Evolutionary conservation across 2,888 invertebrate genomes (phyloP), one percentile per base, ranked within the genome.

Genomic region (Anticlea derivata): DNA sequence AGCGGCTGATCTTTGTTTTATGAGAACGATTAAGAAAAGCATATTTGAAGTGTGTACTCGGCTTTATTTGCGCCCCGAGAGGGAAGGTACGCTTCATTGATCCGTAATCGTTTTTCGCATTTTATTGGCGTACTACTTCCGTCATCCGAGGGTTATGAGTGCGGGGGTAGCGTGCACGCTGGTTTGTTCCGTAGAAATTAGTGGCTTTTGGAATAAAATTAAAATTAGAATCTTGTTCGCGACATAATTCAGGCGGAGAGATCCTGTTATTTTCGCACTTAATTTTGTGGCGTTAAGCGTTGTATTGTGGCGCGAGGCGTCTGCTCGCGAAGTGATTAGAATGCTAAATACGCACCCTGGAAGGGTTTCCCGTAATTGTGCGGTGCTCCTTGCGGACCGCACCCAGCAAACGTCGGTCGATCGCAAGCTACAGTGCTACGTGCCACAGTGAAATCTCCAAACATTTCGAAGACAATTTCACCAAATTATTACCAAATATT

Each of bases 11-110:
- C 90, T 90, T 89, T 90, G 90, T 90, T 90, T 90, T 90, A 90
- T 87, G 90, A 89, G 90, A 89, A 89, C 90, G 90, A 90, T 90
- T 90, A 90, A 90, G 90, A 90, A 90, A 90, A 88, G 89, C 90
- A 90, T 90, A 90, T 90, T 90, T 89, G 88, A 86, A 90, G 89
- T 88, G 86, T 87, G 88, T 86, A 87, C 83, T 83, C 75, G 74
- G 85, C 82, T 83, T 87, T 90, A 88, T 88, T 89, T 88, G 86
- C 83, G 79, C 83, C 80, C 80, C 78, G 71, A 80, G 83, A 84
- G 89, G 88, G 85, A 81, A 84, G 73, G 73, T 73, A 82, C 79
- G 90, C 88, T 86, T 89, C 90, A 90, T 90, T 90, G 90, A 84
- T 86, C 87, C 78, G 86, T 86, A 87, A 89, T 90, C 89, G 89